These are phyloP conservation scores for Crossaster papposus DNA, from an alignment of 53 echinoderm and acorn worm genomes.

Conservation along the genomic window DNA sequence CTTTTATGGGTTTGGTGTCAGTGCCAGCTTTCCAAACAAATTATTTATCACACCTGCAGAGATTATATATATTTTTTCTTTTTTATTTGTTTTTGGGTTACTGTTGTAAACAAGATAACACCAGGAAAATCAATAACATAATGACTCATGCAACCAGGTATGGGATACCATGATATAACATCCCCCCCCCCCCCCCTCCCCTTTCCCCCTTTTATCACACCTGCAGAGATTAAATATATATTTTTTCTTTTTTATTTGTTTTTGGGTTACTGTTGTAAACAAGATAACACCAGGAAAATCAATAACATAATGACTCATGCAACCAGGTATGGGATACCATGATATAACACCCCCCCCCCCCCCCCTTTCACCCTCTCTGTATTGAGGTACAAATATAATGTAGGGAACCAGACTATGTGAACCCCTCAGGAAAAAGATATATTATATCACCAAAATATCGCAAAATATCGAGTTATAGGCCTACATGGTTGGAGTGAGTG, in stretches of 20 bases:
- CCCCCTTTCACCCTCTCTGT: too few relatives aligned
- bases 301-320: not conserved
- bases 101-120: conserved; percentile 4
- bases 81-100: not conserved
- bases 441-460: too few relatives aligned
- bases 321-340: not conserved
- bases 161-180: not conserved
- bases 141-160: not conserved
- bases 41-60: not conserved
- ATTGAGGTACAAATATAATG: too few relatives aligned
- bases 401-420: too few relatives aligned
- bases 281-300: not conserved
- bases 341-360: not conserved
- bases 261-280: not conserved
- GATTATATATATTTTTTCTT: not conserved
- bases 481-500: too few relatives aligned
- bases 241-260: not conserved
- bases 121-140: not conserved
- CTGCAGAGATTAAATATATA: not conserved
- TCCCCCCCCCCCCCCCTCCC: not conserved
- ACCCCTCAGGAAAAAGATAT: too few relatives aligned
- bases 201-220: too few relatives aligned
- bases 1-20: not conserved
- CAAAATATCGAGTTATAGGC: too few relatives aligned
- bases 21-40: not conserved